Conservation (phyloP, 30 jellyfish, hydroid and myxozoan genomes). For the Haliclystus octoradiatus region DNA sequence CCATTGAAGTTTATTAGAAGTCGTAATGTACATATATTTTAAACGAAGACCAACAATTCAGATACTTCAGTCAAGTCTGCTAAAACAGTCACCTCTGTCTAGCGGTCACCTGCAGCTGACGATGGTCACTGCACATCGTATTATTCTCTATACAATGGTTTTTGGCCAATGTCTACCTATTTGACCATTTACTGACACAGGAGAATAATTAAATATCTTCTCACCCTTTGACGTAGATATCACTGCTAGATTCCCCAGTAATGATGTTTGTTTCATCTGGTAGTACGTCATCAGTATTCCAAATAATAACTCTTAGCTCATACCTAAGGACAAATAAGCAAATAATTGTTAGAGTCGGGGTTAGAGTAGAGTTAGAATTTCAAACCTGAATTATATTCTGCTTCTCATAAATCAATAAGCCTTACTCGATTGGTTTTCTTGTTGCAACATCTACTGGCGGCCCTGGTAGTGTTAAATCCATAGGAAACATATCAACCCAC, state of each 20-base stretch:
- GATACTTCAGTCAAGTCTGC: neutral
- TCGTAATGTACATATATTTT: neutral
- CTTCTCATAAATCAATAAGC: no score
- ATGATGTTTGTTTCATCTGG: conserved; percentile 73
- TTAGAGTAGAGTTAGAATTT: neutral
- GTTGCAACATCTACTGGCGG: conserved; percentile 68
- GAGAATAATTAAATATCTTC: no score
- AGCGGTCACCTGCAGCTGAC: neutral
- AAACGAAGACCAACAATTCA: neutral
- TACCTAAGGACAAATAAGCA: conserved; percentile 12
- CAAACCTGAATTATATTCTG: no score
- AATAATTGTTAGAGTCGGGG: neutral
- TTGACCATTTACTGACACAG: no score
- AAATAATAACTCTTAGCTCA: conserved; percentile 67
- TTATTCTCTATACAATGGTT: no score
- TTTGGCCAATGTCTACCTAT: no score
- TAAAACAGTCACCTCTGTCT: neutral
- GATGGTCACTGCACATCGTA: neutral
- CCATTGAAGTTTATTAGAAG: no score
- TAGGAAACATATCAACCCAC: conserved; percentile 96
- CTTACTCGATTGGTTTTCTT: conserved; percentile 72
- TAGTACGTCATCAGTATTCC: conserved; percentile 84
- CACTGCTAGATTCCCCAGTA: conserved; percentile 92
- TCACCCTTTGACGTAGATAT: conserved; percentile 82
- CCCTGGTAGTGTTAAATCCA: conserved; percentile 83